Conservation (phyloP, 53 echinoderm and acorn worm genomes). For the Zoroaster sp. region DNA sequence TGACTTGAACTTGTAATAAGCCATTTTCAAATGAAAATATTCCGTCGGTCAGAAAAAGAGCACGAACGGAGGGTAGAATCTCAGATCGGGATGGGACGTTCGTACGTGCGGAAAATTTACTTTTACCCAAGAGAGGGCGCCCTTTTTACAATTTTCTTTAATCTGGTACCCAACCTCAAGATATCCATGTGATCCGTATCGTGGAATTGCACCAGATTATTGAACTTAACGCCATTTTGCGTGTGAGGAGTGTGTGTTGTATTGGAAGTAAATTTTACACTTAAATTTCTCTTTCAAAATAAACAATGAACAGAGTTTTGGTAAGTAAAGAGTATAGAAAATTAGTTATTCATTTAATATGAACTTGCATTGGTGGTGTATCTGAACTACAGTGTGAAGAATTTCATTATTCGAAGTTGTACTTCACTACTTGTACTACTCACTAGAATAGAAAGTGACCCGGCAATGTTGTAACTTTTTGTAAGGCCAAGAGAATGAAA, state of each 20-base stretch:
- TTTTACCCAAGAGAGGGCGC: neutral
- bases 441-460: too few relatives aligned
- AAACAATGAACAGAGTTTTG: slow-evolving; percentile 43
- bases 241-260: too few relatives aligned
- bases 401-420: too few relatives aligned
- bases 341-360: neutral
- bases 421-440: too few relatives aligned
- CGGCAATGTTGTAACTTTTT: too few relatives aligned
- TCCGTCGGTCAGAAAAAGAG: neutral
- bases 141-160: neutral
- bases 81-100: neutral
- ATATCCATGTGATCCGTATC: too few relatives aligned
- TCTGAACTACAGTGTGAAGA: neutral
- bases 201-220: neutral
- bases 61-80: neutral
- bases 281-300: neutral
- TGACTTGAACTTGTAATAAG: slow-evolving; percentile 67
- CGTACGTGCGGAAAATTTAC: neutral
- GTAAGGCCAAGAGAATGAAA: too few relatives aligned
- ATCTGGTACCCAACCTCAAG: neutral
- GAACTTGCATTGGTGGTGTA: neutral
- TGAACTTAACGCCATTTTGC: neutral
- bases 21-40: slow-evolving; percentile 40
- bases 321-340: neutral
- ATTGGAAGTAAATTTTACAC: too few relatives aligned